These are phyloP conservation scores for Myanophis thanlyinensis DNA, from an alignment of 2,113 vertebrate species.

Conservation along the genomic window DNA sequence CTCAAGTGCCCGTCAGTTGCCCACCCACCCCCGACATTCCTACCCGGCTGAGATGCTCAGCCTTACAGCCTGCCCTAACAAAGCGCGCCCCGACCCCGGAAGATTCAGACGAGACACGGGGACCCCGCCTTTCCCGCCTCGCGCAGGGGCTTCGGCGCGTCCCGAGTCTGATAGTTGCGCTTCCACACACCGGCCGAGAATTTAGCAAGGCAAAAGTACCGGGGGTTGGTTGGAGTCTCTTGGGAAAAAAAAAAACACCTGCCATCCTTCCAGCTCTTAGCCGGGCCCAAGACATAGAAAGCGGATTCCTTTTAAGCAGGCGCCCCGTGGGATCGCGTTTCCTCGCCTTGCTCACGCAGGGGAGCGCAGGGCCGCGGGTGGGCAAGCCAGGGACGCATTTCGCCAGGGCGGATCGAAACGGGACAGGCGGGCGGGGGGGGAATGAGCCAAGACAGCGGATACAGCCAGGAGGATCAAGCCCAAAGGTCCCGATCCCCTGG, in stretches of 20 bases:
- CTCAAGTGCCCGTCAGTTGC: neutral
- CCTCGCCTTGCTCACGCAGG: neutral
- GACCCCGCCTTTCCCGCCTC: neutral
- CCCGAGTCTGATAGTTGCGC: neutral
- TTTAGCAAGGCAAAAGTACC: neutral
- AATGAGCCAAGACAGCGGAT: neutral
- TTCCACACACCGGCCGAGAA: neutral
- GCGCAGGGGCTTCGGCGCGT: neutral
- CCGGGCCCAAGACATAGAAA: neutral
- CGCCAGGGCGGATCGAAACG: neutral
- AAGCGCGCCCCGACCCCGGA: neutral
- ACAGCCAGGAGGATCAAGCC: neutral
- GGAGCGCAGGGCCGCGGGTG: neutral
- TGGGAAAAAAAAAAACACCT: neutral
- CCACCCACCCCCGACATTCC: neutral
- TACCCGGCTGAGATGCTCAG: neutral
- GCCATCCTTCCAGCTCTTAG: neutral
- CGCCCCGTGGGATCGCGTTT: neutral
- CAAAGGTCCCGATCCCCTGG: neutral
- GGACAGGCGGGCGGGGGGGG: no score
- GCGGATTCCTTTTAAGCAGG: neutral
- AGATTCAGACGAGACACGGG: neutral
- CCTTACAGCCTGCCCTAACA: neutral
- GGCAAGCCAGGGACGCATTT: neutral
- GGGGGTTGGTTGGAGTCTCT: neutral